These are phyloP conservation scores for Halyomorpha halys DNA, from an alignment of 1,140 invertebrate species.

Conservation along the genomic window DNA sequence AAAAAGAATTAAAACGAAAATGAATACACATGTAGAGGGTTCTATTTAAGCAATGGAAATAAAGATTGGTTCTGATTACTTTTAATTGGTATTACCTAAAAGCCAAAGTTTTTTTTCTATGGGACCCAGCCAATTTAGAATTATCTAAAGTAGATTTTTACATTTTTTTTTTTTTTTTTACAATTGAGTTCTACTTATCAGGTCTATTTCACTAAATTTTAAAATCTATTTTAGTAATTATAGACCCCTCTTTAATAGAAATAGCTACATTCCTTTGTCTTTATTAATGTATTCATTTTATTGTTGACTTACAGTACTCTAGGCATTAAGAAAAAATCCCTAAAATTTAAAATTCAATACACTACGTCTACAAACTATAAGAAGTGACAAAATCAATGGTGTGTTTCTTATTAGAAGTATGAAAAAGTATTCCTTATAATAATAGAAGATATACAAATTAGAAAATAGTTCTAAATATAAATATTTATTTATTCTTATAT, in stretches of 20 bases:
- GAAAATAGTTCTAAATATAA: constrained; percentile 19
- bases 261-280: too few species aligned
- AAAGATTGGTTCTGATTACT: neutral
- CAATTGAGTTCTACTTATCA: neutral
- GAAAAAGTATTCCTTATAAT: neutral
- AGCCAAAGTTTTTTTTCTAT: constrained; percentile 20
- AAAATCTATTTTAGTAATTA: neutral
- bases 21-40: neutral
- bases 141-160: neutral
- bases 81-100: constrained; percentile 17
- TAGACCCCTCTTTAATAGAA: neutral
- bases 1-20: constrained; percentile 16
- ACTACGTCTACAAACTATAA: too few species aligned
- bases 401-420: constrained; percentile 2
- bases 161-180: constrained; percentile 1
- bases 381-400: too few species aligned
- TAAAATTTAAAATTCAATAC: too few species aligned
- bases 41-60: neutral
- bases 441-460: constrained; percentile 14
- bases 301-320: too few species aligned
- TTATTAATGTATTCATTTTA: too few species aligned
- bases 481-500: constrained; percentile 14
- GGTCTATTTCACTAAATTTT: neutral
- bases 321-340: too few species aligned
- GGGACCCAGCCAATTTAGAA: constrained; percentile 22